Base-by-base conservation (phyloP, 2,113 vertebrate species). In the Rallus limicola region DNA sequence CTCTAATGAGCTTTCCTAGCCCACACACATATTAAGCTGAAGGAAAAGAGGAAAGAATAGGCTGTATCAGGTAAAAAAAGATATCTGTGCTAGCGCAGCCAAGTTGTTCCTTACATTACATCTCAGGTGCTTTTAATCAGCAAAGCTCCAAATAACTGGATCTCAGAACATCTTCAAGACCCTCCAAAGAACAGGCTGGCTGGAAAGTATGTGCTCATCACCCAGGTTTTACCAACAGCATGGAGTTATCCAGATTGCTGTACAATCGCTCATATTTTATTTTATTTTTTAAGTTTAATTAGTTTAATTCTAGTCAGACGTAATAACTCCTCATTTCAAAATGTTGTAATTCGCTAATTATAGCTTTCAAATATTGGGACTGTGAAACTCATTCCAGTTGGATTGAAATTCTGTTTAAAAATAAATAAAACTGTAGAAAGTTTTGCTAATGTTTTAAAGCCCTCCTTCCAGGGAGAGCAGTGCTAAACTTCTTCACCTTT, bases 401-500 rank as follows among this genome's bases (percentile, higher is more conserved):
- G 85, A 93, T 2, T 63, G 53, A 74, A 95, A 89, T 91, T 92
- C 74, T 80, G 55, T 78, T 92, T 71, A 86, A 94, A 95, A 96
- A 86, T 68, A 93, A 95, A 76, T 71, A 84, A 88, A 90, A 88
- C 34, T 52, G 40, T 52, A 59, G 72, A 82, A 96, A 97, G 92
- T 94, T 95, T 88, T 67, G 63, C 42, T 21, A 12, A 28, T 68
- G 50, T 77, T 91, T 88, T 79, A 74, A 90, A 92, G 75, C 34
- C 36, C 56, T 91, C 68, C 79, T 88, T 79, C 50, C 71, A 68
- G 91, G 60, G 65, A 89, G 76, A 89, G 89, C 63, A 77, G 44
- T 1, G 7, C 67, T 91, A 68, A 46, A 77, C 92, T 95, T 95
- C 97, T 96, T 98, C 94, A 98, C 97, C 97, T 97, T 97, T 79